Conservation (phyloP, 2,113 vertebrate genomes). For the Rhadina sibilatrix region DNA sequence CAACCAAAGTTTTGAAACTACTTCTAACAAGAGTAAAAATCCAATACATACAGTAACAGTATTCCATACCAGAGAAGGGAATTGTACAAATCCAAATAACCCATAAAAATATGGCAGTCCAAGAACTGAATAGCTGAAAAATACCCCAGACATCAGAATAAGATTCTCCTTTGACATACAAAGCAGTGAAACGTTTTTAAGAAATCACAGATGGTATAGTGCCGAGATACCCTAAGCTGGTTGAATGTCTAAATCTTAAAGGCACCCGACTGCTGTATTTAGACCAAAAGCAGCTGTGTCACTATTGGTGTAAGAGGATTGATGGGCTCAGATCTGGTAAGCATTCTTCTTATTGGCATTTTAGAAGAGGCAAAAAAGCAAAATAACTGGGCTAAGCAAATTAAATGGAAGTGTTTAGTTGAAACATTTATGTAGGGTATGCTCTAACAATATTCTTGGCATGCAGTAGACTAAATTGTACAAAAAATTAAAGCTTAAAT, state of each 20-base stretch:
- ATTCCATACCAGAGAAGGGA: not conserved
- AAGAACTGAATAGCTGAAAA: not conserved
- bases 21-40: not conserved
- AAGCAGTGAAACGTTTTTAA: not conserved
- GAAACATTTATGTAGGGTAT: not conserved
- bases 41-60: not conserved
- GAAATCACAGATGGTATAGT: not conserved
- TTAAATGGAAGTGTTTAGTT: not conserved
- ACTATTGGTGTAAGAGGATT: not conserved
- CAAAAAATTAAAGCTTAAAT: not conserved
- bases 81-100: not conserved
- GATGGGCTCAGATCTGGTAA: not conserved
- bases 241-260: conserved; percentile 9
- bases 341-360: not conserved
- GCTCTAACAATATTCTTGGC: not conserved
- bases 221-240: not conserved
- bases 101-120: not conserved
- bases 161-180: not conserved
- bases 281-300: conserved; percentile 3
- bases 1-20: not conserved
- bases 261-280: not conserved
- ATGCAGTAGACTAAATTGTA: not conserved
- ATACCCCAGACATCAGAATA: not conserved
- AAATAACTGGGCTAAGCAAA: not conserved
- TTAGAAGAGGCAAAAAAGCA: not conserved